Conservation (phyloP, 2,797 vertebrate species). For the Aselliscus stoliczkanus region DNA sequence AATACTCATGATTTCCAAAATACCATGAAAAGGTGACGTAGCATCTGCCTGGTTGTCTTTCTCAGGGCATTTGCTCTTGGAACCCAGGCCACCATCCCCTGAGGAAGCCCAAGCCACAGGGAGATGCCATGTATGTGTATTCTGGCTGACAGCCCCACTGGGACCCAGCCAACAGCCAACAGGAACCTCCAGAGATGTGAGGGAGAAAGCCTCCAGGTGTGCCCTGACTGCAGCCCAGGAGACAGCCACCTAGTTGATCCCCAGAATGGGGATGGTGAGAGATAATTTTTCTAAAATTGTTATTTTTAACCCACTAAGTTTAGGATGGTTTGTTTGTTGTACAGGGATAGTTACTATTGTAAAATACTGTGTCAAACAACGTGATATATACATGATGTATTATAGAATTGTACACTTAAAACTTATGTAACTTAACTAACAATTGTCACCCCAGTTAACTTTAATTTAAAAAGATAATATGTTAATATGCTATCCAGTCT, state of each 20-base stretch:
- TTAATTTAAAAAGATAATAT: neutral
- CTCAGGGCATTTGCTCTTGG: neutral
- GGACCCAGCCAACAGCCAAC: neutral
- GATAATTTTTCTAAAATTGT: too few relatives aligned
- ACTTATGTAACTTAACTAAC: too few relatives aligned
- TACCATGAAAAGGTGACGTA: neutral
- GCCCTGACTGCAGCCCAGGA: neutral
- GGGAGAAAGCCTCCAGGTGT: neutral
- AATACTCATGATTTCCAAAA: neutral
- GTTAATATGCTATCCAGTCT: neutral
- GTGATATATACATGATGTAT: too few relatives aligned
- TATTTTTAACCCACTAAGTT: neutral
- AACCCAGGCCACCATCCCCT: neutral
- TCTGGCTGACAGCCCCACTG: neutral
- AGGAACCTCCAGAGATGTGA: neutral
- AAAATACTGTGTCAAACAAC: neutral
- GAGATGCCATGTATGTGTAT: neutral
- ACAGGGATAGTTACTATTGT: neutral
- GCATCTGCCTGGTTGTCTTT: neutral
- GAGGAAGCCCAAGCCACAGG: neutral
- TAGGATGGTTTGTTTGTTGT: neutral
- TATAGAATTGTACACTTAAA: too few relatives aligned
- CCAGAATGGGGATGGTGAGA: neutral
- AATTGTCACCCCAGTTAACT: too few relatives aligned
- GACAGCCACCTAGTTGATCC: neutral